Conservation (phyloP, 2,888 invertebrate species). For the Rhagonycha fulva region DNA sequence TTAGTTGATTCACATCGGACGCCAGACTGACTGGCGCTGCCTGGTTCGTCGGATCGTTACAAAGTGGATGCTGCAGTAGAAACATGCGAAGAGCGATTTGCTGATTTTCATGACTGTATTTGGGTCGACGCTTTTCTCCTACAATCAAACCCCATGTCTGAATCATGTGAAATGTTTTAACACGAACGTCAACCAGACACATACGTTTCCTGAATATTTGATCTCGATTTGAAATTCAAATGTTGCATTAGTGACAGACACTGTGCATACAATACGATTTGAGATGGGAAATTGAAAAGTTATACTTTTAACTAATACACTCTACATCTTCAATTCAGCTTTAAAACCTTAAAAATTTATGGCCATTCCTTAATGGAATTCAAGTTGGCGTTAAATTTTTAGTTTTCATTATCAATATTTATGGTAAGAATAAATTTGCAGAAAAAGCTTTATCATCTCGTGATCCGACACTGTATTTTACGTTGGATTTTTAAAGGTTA, state of each 20-base stretch:
- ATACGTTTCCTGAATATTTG: constrained; percentile 51
- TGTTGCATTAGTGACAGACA: constrained; percentile 36
- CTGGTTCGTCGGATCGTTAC: constrained; percentile 21
- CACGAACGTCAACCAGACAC: constrained; percentile 46
- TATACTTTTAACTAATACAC: constrained; percentile 50
- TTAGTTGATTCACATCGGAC: constrained; percentile 37
- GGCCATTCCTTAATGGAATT: constrained; percentile 48
- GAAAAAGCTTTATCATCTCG: constrained; percentile 7
- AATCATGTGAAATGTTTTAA: constrained; percentile 47
- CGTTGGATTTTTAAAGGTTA: constrained; percentile 16
- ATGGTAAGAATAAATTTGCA: not conserved
- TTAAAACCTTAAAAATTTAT: constrained; percentile 45
- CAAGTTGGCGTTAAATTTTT: not conserved
- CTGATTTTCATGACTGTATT: constrained; percentile 40
- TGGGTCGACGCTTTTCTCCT: constrained; percentile 41
- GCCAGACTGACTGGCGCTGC: constrained; percentile 36
- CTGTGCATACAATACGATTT: constrained; percentile 42
- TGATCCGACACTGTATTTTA: constrained; percentile 21
- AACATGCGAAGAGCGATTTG: constrained; percentile 16
- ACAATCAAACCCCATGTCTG: constrained; percentile 38
- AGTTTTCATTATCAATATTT: constrained; percentile 7
- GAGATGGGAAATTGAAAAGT: constrained; percentile 51
- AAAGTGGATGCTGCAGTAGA: constrained; percentile 23
- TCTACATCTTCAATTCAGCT: not conserved
- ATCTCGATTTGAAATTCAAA: constrained; percentile 54